Evolutionary conservation across 2,797 vertebrate species (phyloP), one percentile per base, ranked within the genome.

Genomic region (Gadopsis marmoratus): DNA sequence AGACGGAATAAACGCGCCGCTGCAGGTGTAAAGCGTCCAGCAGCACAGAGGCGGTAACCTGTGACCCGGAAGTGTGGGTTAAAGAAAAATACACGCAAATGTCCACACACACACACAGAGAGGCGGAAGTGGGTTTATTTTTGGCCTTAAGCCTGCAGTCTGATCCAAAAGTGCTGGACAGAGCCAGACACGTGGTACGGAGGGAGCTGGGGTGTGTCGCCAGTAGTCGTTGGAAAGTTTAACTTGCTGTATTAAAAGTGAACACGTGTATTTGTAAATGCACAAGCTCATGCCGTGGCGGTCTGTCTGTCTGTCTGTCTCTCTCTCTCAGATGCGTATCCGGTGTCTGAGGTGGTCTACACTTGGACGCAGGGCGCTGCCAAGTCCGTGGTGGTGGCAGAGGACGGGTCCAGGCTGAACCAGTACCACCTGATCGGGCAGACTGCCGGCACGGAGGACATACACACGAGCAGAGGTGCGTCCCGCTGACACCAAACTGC

Each of bases 361-460:
- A 96, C 96, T 7, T 99, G 98, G 98, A 97, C 96, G 68, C 90
- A 95, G 2, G 96, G 91, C 35, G 96, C 96, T 3, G 92, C 95
- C 62, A 96, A 94, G 0, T 98, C 98, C 1, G 98, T 99, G 78
- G 97, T 96, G 71, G 98, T 99, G 86, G 98, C 97, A 0, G 97
- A 98, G 74, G 97, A 99, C 0, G 97, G 98, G 37, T 99, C 98
- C 65, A 95, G 98, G 51, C 96, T 99, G 80, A 99, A 98, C 93
- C 98, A 99, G 91, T 99, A 99, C 80, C 97, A 97, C 78, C 94
- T 99, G 37, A 94, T 98, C 23, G 97, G 97, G 21, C 97, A 97
- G 82, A 98, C 95, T 0, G 97, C 97, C 0, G 96, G 96, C 82
- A 97, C 96, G 0, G 97, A 98, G 90, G 96, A 98, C 90, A 97